Percentiles rank a stretch among this genome's conserved stretches.
phyloP scores from a whole-genome alignment of 1,140 invertebrate genomes.

The Periplaneta americana region DNA sequence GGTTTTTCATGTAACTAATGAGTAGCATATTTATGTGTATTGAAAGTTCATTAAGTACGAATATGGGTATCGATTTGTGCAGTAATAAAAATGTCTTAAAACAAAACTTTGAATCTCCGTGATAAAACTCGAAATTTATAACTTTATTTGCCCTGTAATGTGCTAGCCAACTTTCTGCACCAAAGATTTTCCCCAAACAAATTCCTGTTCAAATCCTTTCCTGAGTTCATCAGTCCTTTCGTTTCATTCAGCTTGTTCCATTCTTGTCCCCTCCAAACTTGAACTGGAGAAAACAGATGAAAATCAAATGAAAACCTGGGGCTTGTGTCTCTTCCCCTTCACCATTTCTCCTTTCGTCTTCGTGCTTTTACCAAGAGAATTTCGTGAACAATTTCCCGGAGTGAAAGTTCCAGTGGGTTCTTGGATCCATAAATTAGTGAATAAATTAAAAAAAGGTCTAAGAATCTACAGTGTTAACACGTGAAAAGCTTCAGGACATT shows the following conservation, averaged over 20 bases:
- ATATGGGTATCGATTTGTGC: too few species aligned
- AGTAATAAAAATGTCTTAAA: too few species aligned
- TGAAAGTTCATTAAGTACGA: too few species aligned
- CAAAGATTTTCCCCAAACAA: too few species aligned
- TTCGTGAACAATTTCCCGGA: too few species aligned
- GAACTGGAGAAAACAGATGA: conserved; percentile 5
- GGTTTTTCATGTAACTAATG: too few species aligned
- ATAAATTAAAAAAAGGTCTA: too few species aligned
- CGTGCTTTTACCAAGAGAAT: not conserved
- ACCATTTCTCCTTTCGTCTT: conserved; percentile 3
- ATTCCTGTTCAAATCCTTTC: not conserved
- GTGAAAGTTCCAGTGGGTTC: too few species aligned
- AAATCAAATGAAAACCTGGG: conserved; percentile 9
- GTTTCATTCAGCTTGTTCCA: not conserved
- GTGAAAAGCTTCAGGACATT: too few species aligned
- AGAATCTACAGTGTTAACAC: too few species aligned
- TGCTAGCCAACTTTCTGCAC: not conserved
- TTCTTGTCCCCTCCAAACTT: conserved; percentile 3
- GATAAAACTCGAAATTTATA: not conserved
- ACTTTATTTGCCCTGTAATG: not conserved
- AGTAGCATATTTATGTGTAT: too few species aligned
- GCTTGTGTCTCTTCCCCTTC: not conserved
- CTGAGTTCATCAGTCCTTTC: not conserved
- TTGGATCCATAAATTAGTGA: too few species aligned
- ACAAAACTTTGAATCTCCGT: not conserved